phyloP scores from a whole-genome alignment of 2,797 vertebrate genomes.

The Arctocebus calabarensis region DNA sequence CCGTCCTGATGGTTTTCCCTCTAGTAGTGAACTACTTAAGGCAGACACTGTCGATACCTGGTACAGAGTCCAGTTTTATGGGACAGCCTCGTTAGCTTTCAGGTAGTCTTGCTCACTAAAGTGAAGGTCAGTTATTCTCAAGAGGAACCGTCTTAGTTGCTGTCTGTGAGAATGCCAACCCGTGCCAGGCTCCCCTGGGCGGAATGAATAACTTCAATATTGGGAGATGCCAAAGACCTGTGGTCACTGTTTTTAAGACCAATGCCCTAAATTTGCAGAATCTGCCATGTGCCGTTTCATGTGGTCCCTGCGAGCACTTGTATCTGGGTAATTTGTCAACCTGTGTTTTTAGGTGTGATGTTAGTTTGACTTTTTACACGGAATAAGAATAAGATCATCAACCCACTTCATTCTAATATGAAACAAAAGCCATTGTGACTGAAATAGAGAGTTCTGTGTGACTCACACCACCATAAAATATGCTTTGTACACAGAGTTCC shows the following conservation, averaged over 20 bases:
- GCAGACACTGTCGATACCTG: neutral
- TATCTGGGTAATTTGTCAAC: slow-evolving; percentile 10
- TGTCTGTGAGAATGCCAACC: neutral
- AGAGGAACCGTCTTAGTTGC: neutral
- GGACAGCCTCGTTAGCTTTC: neutral
- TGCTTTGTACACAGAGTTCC: slow-evolving; percentile 66
- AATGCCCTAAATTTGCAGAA: fast-evolving
- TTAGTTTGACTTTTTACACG: slow-evolving; percentile 68
- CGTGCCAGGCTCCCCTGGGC: fast-evolving
- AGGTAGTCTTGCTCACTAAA: neutral
- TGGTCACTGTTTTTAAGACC: neutral
- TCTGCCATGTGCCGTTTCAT: neutral
- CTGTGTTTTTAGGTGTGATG: slow-evolving; percentile 58
- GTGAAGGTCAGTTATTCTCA: neutral
- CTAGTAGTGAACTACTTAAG: neutral
- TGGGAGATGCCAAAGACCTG: neutral
- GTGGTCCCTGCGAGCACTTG: neutral
- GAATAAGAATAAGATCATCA: slow-evolving; percentile 73
- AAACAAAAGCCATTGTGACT: slow-evolving; percentile 82
- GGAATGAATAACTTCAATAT: neutral
- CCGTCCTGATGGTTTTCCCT: neutral
- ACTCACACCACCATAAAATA: slow-evolving; percentile 73
- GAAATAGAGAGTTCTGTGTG: slow-evolving; percentile 78
- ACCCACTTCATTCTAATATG: slow-evolving; percentile 74
- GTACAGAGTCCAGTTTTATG: neutral